Percentiles rank a stretch among this genome's conserved stretches.
phyloP scores from a whole-genome alignment of 2,113 vertebrate species.

The Cairina moschata region DNA sequence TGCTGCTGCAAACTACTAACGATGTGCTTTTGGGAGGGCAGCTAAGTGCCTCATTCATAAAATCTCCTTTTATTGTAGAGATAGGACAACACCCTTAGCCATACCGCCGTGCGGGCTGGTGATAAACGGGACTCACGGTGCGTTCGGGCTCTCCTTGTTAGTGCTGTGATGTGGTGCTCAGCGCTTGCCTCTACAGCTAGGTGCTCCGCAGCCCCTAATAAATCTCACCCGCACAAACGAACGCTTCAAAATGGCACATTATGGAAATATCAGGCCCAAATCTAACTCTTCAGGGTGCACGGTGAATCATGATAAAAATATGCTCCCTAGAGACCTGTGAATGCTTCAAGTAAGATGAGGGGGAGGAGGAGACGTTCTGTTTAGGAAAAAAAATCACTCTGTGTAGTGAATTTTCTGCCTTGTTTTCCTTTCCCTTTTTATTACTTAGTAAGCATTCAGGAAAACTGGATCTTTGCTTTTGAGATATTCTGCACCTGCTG shows the following conservation, averaged over 20 bases:
- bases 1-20: background rate
- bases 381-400: constrained; percentile 31
- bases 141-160: constrained; percentile 16
- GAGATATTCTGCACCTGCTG: constrained; percentile 70
- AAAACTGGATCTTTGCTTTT: constrained; percentile 62
- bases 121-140: background rate
- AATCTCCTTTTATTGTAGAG: background rate
- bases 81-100: constrained; percentile 1
- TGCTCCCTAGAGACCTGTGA: constrained; percentile 24
- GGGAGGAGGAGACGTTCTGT: background rate
- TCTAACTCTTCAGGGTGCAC: constrained; percentile 6
- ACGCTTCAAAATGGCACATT: background rate
- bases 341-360: background rate
- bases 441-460: constrained; percentile 53
- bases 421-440: constrained; percentile 61
- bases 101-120: background rate
- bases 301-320: constrained; percentile 8
- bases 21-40: constrained; percentile 25
- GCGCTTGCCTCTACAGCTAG: constrained; percentile 12
- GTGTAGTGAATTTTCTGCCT: constrained; percentile 28
- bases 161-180: background rate
- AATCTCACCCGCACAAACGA: background rate
- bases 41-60: constrained; percentile 30
- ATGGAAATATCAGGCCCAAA: constrained; percentile 26
- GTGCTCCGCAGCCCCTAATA: background rate